Conservation (phyloP, 1,140 invertebrate genomes). For the Procambarus clarkii region DNA sequence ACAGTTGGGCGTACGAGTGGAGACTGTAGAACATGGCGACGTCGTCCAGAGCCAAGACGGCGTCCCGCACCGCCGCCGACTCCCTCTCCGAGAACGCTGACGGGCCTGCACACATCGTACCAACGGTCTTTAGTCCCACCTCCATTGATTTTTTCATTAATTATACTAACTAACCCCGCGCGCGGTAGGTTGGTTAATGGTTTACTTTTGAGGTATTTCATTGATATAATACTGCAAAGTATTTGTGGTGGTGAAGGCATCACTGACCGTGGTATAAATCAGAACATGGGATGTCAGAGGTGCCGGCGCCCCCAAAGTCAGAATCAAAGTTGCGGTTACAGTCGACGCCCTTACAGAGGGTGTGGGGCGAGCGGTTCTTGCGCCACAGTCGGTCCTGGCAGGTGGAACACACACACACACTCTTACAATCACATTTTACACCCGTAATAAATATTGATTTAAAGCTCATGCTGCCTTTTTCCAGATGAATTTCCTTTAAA, state of each 20-base stretch:
- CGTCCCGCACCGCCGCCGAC: slow-evolving; percentile 73
- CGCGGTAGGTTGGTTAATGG: no score
- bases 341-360: slow-evolving; percentile 73
- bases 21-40: slow-evolving; percentile 87
- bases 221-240: no score
- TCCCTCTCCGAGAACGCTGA: slow-evolving; percentile 75
- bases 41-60: slow-evolving; percentile 72
- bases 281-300: slow-evolving; percentile 77
- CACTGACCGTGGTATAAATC: slow-evolving; percentile 78
- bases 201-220: no score
- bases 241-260: background rate
- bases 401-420: no score
- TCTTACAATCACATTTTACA: no score
- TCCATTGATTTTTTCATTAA: no score
- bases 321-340: slow-evolving; percentile 74
- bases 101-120: slow-evolving; percentile 13
- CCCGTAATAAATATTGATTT: no score
- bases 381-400: slow-evolving; percentile 74
- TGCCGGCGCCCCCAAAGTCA: slow-evolving; percentile 80
- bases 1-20: slow-evolving; percentile 93
- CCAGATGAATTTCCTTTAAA: no score
- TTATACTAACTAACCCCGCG: no score
- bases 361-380: slow-evolving; percentile 71
- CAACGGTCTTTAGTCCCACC: no score
- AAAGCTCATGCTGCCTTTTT: no score